Base-by-base conservation (phyloP, 2,888 invertebrate genomes). In the Phyllotreta cruciferae region DNA sequence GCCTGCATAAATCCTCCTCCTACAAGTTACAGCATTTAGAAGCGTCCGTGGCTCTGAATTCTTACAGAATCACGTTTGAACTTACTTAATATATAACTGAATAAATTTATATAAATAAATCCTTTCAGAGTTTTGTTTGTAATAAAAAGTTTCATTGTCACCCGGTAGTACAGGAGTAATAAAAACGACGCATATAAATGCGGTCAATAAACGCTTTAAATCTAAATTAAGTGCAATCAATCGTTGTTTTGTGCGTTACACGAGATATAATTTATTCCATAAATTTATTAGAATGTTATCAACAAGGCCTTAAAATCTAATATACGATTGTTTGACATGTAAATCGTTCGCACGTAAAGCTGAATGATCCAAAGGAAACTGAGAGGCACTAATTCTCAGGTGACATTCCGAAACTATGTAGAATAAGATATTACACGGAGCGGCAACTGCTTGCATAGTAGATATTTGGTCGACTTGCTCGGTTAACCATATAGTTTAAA, bases 281-380 rank as follows among this genome's bases (percentile, higher is more conserved):
- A 72, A 73, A 70, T 72, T 72, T 68, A 73, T 73, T 70, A 71
- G 70, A 64, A 70, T 70, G 70, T 71, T 72, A 73, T 72, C 66
- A 70, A 73, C 70, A 72, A 70, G 68, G 64, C 66, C 53, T 66
- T 70, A 70, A 71, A 73, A 73, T 73, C 70, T 72, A 73, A 73
- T 73, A 71, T 73, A 71, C 69, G 67, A 73, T 72, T 73, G 73
- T 73, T 73, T 73, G 73, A 73, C 72, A 73, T 73, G 73, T 73
- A 73, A 73, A 73, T 73, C 68, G 71, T 71, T 66, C 68, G 70
- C 64, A 71, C 66, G 70, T 70, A 69, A 62, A 71, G 68, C 60
- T 65, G 57, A 63, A 63, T 70, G 70, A 71, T 71, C 70, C 70
- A 69, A 70, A 69, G 70, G 69, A 69, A 66, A 60, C 67, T 64